Conservation (phyloP, 2,888 invertebrate genomes). For the Caenorhabditis becei region DNA sequence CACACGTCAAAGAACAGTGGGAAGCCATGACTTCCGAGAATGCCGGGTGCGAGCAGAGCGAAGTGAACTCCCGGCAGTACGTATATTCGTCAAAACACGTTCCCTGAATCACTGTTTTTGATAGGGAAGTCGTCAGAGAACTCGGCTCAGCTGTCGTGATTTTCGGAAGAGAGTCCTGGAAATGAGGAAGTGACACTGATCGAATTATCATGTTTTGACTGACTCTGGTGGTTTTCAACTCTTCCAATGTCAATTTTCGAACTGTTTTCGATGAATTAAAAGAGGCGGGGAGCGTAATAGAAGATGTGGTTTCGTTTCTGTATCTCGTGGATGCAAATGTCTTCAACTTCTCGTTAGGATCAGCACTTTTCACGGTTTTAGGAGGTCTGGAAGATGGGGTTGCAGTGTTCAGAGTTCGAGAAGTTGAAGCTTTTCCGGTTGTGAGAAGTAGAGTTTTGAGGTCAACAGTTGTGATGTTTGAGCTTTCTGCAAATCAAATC, state of each 20-base stretch:
- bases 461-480: slow-evolving; percentile 23
- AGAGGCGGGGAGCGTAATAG: slow-evolving; percentile 23
- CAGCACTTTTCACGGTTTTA: slow-evolving; percentile 1
- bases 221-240: slow-evolving; percentile 40
- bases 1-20: slow-evolving; percentile 72
- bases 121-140: slow-evolving; percentile 58
- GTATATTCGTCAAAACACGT: slow-evolving; percentile 75
- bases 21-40: slow-evolving; percentile 72
- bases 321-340: slow-evolving; percentile 18
- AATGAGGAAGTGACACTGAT: slow-evolving; percentile 6
- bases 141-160: slow-evolving; percentile 58
- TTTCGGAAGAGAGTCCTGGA: slow-evolving; percentile 58
- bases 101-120: slow-evolving; percentile 71
- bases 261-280: slow-evolving; percentile 23
- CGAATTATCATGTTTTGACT: not conserved
- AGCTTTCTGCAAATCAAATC: slow-evolving; percentile 10
- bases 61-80: slow-evolving; percentile 72
- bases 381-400: not conserved
- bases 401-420: not conserved
- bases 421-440: not conserved
- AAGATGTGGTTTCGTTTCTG: slow-evolving; percentile 9
- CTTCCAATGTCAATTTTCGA: slow-evolving; percentile 35
- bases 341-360: slow-evolving; percentile 38
- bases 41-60: slow-evolving; percentile 72
- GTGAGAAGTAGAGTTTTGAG: slow-evolving; percentile 26